Conservation (phyloP, 1,140 invertebrate species). For the Stegodyphus dumicola region DNA sequence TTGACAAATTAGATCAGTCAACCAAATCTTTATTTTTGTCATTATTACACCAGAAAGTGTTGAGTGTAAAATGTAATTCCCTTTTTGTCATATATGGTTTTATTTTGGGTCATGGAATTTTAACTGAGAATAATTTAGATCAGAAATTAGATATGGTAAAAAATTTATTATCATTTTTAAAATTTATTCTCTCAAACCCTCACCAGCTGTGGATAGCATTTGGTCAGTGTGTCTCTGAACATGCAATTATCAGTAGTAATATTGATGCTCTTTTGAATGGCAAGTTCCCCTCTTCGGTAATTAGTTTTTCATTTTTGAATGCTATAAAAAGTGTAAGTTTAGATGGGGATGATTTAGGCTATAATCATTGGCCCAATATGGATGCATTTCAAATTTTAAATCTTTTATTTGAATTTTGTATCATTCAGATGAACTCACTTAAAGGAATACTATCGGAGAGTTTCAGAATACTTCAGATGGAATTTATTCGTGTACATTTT, state of each 20-base stretch:
- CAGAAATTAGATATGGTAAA: not conserved
- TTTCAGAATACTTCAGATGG: not conserved
- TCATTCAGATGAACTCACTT: not conserved
- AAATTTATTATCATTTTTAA: not conserved
- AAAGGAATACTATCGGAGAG: not conserved
- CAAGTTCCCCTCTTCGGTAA: not conserved
- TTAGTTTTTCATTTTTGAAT: not conserved
- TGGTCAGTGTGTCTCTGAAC: not conserved
- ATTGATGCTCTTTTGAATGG: not conserved
- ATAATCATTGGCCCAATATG: too few relatives aligned
- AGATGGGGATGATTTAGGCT: not conserved
- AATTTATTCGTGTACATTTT: constrained; percentile 14
- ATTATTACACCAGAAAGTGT: not conserved
- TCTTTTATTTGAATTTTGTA: constrained; percentile 28
- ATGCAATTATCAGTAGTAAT: not conserved
- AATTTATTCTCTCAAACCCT: too few relatives aligned
- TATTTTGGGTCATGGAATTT: not conserved
- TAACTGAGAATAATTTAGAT: not conserved
- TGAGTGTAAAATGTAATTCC: not conserved
- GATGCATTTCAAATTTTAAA: not conserved
- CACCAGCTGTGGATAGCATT: not conserved
- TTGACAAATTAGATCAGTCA: not conserved
- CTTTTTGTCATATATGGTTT: not conserved
- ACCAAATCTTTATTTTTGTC: not conserved
- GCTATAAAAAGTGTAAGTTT: not conserved